These are phyloP conservation scores for Synanceia verrucosa DNA, from an alignment of 2,797 vertebrate genomes.

Conservation along the genomic window DNA sequence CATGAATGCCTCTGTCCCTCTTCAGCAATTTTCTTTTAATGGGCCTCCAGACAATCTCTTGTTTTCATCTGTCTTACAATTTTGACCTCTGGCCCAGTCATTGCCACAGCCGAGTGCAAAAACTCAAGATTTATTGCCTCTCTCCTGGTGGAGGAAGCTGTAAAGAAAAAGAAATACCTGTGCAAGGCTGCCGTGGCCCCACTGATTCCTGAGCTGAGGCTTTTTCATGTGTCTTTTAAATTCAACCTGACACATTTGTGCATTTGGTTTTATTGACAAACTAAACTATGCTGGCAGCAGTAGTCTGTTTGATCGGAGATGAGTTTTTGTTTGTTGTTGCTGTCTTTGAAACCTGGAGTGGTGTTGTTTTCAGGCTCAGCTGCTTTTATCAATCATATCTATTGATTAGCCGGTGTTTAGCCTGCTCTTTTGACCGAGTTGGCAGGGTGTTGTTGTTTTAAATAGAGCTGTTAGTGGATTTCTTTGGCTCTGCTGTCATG, in stretches of 20 bases:
- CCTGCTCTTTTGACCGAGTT: slow-evolving; percentile 34
- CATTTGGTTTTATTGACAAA: slow-evolving; percentile 20
- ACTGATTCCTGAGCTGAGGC: slow-evolving; percentile 20
- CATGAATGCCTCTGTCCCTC: slow-evolving; percentile 54
- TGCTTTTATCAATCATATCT: slow-evolving; percentile 36
- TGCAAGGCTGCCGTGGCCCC: slow-evolving; percentile 17
- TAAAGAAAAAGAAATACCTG: slow-evolving; percentile 15
- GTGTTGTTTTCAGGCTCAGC: slow-evolving; percentile 31
- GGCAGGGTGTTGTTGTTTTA: slow-evolving; percentile 30
- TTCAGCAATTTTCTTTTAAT: slow-evolving; percentile 71
- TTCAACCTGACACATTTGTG: slow-evolving; percentile 20
- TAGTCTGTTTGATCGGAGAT: slow-evolving; percentile 32
- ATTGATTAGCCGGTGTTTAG: slow-evolving; percentile 39
- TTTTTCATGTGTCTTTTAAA: slow-evolving; percentile 13
- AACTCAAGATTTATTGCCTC: slow-evolving; percentile 62
- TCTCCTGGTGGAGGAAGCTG: slow-evolving; percentile 51
- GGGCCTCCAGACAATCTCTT: slow-evolving; percentile 73
- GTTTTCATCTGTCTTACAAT: slow-evolving; percentile 74
- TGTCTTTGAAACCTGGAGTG: slow-evolving; percentile 27
- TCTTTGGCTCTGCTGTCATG: slow-evolving; percentile 19
- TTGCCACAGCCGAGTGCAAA: slow-evolving; percentile 50
- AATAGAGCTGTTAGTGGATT: slow-evolving; percentile 34
- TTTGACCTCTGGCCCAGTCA: slow-evolving; percentile 73
- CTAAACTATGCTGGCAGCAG: slow-evolving; percentile 15
- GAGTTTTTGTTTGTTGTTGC: background rate